phyloP scores from a whole-genome alignment of 2,113 vertebrate genomes.

The Pollimyrus isidori region DNA sequence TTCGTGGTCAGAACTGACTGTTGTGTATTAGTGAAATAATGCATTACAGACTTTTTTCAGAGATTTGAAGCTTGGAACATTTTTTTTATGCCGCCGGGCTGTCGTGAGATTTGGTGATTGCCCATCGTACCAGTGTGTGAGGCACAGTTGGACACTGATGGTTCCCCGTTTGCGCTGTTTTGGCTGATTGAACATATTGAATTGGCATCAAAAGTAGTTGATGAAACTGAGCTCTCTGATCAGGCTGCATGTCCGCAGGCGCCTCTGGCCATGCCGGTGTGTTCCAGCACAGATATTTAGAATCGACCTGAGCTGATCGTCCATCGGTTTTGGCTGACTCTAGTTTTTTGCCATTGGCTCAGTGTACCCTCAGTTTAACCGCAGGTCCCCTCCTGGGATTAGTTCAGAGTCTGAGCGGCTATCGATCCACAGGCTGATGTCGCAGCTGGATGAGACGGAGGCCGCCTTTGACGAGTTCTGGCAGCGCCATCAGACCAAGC shows the following conservation, averaged over 20 bases:
- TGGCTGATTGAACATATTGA: background rate
- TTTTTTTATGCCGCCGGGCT: background rate
- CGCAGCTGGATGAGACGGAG: conserved; percentile 85
- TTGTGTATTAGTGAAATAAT: background rate
- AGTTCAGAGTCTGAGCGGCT: background rate
- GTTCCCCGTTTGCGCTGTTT: background rate
- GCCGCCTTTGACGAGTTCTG: conserved; percentile 93
- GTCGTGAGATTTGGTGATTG: no score
- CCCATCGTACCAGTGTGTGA: no score
- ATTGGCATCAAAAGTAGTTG: background rate
- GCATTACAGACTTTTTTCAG: background rate
- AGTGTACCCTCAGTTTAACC: background rate
- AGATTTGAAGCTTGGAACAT: background rate
- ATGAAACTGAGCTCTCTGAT: background rate
- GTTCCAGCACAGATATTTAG: background rate
- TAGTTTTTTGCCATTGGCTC: background rate
- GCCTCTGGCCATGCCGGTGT: background rate
- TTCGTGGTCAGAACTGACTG: background rate
- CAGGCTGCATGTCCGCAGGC: background rate
- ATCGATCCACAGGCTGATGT: conserved; percentile 66
- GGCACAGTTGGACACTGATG: background rate
- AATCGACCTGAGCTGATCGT: background rate
- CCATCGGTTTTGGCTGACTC: background rate
- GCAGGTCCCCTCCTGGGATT: background rate
- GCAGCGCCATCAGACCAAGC: conserved; percentile 84